Evolutionary conservation across 1,140 invertebrate genomes (phyloP).

Genomic region (Drosophila murphyi): DNA sequence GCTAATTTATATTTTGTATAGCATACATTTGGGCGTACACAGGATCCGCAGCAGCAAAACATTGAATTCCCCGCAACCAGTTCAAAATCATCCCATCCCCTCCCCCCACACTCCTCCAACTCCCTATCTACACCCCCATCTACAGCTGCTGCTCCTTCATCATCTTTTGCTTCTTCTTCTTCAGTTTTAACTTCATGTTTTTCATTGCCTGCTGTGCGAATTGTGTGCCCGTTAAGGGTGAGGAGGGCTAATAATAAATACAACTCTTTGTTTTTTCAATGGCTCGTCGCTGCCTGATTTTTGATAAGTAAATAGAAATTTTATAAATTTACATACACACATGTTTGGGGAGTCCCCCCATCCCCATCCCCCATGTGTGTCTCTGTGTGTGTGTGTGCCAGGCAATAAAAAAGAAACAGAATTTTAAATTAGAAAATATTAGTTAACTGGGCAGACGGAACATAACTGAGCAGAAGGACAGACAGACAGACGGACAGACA

Average conservation of each 20-base stretch:
- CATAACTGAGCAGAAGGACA: constrained; percentile 8
- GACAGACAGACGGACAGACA: constrained; percentile 14
- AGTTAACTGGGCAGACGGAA: constrained; percentile 55
- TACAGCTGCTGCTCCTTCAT: constrained; percentile 35
- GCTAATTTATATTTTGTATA: constrained; percentile 81
- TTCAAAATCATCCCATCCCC: neutral
- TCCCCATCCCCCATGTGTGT: neutral
- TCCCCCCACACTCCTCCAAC: neutral
- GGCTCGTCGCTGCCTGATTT: constrained; percentile 62
- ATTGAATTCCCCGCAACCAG: constrained; percentile 33
- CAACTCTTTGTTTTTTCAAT: constrained; percentile 69
- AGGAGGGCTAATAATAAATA: constrained; percentile 60
- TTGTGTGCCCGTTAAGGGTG: neutral
- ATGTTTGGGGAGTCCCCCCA: too few relatives aligned
- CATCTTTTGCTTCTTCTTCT: constrained; percentile 45
- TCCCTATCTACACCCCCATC: constrained; percentile 1
- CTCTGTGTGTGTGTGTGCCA: constrained; percentile 6
- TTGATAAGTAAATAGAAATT: constrained; percentile 82
- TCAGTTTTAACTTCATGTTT: constrained; percentile 37
- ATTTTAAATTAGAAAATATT: constrained; percentile 83
- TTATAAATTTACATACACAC: constrained; percentile 74
- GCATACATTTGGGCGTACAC: constrained; percentile 74
- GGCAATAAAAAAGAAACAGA: constrained; percentile 82
- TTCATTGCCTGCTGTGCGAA: constrained; percentile 43
- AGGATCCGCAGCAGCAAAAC: constrained; percentile 11